A percentile compares a stretch with the other conserved stretches of the same genome.
phyloP scores from a whole-genome alignment of 1,140 invertebrate species.

The Penaeus indicus region DNA sequence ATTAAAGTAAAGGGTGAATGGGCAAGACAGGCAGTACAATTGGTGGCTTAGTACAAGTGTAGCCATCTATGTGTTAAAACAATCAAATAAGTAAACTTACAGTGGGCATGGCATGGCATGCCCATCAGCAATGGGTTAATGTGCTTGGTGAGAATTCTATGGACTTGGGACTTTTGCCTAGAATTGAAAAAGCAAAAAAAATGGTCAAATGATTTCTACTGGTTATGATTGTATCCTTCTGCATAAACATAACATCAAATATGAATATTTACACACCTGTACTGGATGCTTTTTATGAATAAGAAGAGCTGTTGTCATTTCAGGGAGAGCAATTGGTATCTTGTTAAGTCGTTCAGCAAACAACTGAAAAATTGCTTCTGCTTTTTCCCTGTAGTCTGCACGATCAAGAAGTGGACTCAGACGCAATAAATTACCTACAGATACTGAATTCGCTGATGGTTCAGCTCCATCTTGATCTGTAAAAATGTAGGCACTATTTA shows the following conservation, averaged over 20 bases:
- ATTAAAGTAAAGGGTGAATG: no score
- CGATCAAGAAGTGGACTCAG: constrained; percentile 79
- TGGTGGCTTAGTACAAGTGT: no score
- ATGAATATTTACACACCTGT: constrained; percentile 67
- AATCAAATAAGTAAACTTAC: no score
- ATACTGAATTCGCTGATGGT: constrained; percentile 91
- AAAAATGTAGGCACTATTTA: constrained; percentile 60
- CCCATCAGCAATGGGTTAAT: no score
- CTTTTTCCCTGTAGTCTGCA: constrained; percentile 73
- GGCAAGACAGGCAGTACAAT: no score
- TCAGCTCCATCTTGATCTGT: constrained; percentile 94
- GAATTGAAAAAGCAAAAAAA: background rate
- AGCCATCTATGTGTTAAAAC: no score
- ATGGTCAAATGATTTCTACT: background rate
- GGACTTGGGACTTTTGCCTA: no score
- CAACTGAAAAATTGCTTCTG: constrained; percentile 76
- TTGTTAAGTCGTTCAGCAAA: constrained; percentile 76
- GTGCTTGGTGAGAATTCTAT: no score
- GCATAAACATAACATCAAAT: background rate
- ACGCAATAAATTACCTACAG: constrained; percentile 84
- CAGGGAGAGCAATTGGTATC: constrained; percentile 80
- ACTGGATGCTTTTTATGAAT: constrained; percentile 77
- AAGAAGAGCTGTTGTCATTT: constrained; percentile 84
- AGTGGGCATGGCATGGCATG: no score
- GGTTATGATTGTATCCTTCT: background rate